Base-by-base conservation (phyloP, 2,113 vertebrate species). In the Sebastes schlegelii region DNA sequence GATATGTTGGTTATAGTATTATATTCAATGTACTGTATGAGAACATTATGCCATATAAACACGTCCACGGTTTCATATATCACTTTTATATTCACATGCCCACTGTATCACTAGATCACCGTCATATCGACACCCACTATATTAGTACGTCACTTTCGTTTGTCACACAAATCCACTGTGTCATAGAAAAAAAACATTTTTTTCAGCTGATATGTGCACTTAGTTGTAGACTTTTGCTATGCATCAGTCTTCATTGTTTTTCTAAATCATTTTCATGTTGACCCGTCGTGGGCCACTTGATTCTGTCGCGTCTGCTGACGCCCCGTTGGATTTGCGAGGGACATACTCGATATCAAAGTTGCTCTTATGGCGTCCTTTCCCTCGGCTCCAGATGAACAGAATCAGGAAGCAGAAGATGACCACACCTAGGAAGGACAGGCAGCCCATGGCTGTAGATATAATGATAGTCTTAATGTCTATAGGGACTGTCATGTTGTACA, bases 201-300 rank as follows among this genome's bases (percentile, higher is more conserved):
- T 75, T 80, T 64, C 46, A 66, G 57, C 58, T 89, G 90, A 92
- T 86, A 89, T 91, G 90, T 88, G 85, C 88, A 83, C 75, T 74
- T 86, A 70, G 71, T 84, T 58, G 19, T 79, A 69, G 43, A 40
- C 63, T 34, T 34, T 55, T 52, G 61, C 43, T 49, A 12, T 62
- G 66, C 5, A 4, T 60, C 68, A 46, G 62, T 86, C 80, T 13
- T 67, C 7, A 7, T 65, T 4, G 1, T 6, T 60, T 67, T 97
- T 90, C 43, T 64, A 99, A 75, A 99, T 99, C 98, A 99, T 99
- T 94, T 99, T 99, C 98, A 99, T 99, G 93, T 99, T 99, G 94
- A 99, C 98, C 87, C 99, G 96, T 83, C 98, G 96, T 0, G 98
- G 98, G 0, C 97, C 97, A 0, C 99, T 98, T n/a, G 93, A 94